A percentile compares a stretch with the other conserved stretches of the same genome.
Evolutionary conservation across 2,113 vertebrate species (phyloP).

Genomic region (Dipodomys spectabilis): DNA sequence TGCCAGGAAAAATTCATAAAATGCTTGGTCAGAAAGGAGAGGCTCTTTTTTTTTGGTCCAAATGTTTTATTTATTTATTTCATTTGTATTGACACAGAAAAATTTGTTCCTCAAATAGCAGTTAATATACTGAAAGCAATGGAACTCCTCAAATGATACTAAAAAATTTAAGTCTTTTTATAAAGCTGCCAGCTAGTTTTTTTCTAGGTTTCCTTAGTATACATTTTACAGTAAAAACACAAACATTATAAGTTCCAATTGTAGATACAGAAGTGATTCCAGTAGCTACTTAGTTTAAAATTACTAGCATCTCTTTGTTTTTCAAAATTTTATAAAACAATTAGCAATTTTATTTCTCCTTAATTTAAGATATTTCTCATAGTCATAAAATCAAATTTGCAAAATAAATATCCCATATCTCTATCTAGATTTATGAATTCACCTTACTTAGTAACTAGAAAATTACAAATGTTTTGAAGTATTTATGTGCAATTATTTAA

Average conservation of each 20-base stretch:
- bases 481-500: not conserved
- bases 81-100: conserved; percentile 41
- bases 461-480: not conserved
- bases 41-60: conserved; percentile 25
- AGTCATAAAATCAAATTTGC: conserved; percentile 26
- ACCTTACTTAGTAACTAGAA: not conserved
- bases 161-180: conserved; percentile 21
- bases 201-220: conserved; percentile 11
- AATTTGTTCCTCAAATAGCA: conserved; percentile 57
- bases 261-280: conserved; percentile 11
- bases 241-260: conserved; percentile 29
- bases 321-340: conserved; percentile 53
- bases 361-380: conserved; percentile 4
- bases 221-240: conserved; percentile 42
- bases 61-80: conserved; percentile 40
- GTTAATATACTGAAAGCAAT: conserved; percentile 55
- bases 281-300: conserved; percentile 20
- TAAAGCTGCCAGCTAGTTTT: conserved; percentile 14
- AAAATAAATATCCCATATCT: conserved; percentile 47
- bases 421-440: conserved; percentile 25
- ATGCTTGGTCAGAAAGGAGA: conserved; percentile 41
- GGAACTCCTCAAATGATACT: conserved; percentile 1
- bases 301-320: conserved; percentile 30
- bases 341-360: conserved; percentile 12
- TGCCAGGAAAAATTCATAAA: conserved; percentile 51